Evolutionary conservation across 2,888 invertebrate species (phyloP).

Genomic region (Agrotis ipsilon): DNA sequence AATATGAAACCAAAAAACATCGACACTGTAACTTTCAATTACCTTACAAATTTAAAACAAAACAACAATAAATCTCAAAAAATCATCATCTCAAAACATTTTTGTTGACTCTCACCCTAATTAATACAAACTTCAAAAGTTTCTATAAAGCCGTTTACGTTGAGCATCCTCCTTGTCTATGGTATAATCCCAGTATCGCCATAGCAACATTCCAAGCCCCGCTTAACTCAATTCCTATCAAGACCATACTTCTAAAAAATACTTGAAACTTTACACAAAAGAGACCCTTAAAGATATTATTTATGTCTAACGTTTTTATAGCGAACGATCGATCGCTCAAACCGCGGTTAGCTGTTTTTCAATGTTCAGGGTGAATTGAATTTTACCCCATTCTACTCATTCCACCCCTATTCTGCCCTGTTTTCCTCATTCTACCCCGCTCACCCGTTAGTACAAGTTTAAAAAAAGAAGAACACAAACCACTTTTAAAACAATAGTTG

Average conservation of each 20-base stretch:
- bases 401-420: background rate
- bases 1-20: background rate
- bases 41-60: constrained; percentile 1
- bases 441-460: constrained; percentile 8
- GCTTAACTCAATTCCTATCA: constrained; percentile 29
- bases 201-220: constrained; percentile 20
- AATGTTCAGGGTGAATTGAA: constrained; percentile 56
- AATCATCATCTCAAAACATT: background rate
- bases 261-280: constrained; percentile 35
- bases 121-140: constrained; percentile 12
- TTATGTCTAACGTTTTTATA: constrained; percentile 47
- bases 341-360: constrained; percentile 52
- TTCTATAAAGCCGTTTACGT: background rate
- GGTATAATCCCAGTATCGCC: constrained; percentile 11
- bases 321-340: constrained; percentile 43
- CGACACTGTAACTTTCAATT: background rate
- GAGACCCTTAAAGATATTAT: constrained; percentile 40
- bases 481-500: constrained; percentile 40
- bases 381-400: constrained; percentile 31
- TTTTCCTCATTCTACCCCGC: constrained; percentile 1
- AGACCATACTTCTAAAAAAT: constrained; percentile 25
- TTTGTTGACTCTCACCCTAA: constrained; percentile 10
- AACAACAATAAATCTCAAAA: background rate
- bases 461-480: constrained; percentile 42
- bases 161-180: constrained; percentile 2